Evolutionary conservation across 2,888 invertebrate species (phyloP).

Genomic region (Cetonia aurata): DNA sequence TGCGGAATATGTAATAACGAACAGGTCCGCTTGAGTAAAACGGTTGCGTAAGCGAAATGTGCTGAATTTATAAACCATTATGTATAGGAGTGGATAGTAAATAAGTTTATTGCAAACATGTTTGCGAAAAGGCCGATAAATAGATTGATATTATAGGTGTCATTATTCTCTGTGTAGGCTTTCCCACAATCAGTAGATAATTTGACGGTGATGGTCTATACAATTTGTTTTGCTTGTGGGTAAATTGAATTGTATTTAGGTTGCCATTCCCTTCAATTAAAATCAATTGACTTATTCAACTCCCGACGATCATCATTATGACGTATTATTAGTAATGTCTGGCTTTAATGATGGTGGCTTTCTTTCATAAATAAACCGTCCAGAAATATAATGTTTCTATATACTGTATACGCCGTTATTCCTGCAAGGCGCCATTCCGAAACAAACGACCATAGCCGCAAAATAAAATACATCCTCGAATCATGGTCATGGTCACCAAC

Average conservation of each 20-base stretch:
- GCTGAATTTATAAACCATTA: slow-evolving; percentile 22
- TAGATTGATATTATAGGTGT: background rate
- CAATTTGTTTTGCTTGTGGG: slow-evolving; percentile 33
- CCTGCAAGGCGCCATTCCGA: too few species aligned
- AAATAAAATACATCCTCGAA: too few species aligned
- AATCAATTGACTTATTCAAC: slow-evolving; percentile 41
- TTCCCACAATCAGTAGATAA: slow-evolving; percentile 32
- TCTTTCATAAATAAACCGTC: background rate
- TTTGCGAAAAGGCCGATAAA: background rate
- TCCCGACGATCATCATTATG: slow-evolving; percentile 5
- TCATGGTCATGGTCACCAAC: too few species aligned
- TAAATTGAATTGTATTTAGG: slow-evolving; percentile 42
- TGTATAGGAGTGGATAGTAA: background rate
- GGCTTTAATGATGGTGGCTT: background rate
- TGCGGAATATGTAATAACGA: slow-evolving; percentile 31
- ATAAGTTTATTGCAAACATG: background rate
- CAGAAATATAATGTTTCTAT: too few species aligned
- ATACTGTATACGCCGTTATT: too few species aligned
- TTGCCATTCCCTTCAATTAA: slow-evolving; percentile 39
- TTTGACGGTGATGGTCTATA: slow-evolving; percentile 19
- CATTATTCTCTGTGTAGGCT: slow-evolving; percentile 1
- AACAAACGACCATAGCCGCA: too few species aligned
- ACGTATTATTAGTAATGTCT: slow-evolving; percentile 8
- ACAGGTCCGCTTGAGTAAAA: slow-evolving; percentile 15
- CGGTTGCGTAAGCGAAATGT: slow-evolving; percentile 29